Percentiles rank a stretch among this genome's conserved stretches.
phyloP scores from a whole-genome alignment of 2,797 vertebrate genomes.

The Silurus lanzhouensis region DNA sequence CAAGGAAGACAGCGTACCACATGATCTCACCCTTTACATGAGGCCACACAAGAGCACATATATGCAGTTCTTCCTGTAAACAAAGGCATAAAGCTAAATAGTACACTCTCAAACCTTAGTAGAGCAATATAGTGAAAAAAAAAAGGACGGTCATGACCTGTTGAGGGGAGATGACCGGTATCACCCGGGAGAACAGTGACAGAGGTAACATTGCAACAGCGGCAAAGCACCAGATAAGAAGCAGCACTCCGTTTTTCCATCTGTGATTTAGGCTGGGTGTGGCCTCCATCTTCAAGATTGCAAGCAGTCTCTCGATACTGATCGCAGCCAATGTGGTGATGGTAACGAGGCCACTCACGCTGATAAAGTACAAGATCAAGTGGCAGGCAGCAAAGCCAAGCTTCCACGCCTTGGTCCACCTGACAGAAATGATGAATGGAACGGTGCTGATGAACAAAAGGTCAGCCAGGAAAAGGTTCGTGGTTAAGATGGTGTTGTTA shows the following conservation, averaged over 20 bases:
- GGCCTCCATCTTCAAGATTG: conserved; percentile 74
- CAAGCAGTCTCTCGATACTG: conserved; percentile 79
- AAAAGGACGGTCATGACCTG: conserved; percentile 58
- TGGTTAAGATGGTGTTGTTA: conserved; percentile 73
- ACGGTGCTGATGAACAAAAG: conserved; percentile 80
- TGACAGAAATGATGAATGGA: conserved; percentile 73
- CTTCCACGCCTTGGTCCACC: conserved; percentile 80
- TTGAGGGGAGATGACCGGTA: conserved; percentile 51
- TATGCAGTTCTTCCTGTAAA: conserved; percentile 65
- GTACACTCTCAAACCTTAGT: neutral
- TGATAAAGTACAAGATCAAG: conserved; percentile 76
- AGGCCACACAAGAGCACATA: conserved; percentile 83
- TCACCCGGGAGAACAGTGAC: conserved; percentile 76
- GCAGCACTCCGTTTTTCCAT: conserved; percentile 58
- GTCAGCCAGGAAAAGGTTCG: conserved; percentile 84
- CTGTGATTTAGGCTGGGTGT: conserved; percentile 59
- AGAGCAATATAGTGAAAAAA: neutral
- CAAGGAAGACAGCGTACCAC: conserved; percentile 73
- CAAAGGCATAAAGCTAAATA: conserved; percentile 16
- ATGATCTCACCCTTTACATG: conserved; percentile 68
- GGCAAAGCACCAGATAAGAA: conserved; percentile 73
- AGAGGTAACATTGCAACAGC: conserved; percentile 72
- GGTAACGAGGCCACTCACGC: conserved; percentile 76
- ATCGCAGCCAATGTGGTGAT: conserved; percentile 80
- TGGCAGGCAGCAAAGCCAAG: conserved; percentile 75